Conservation (phyloP, 2,797 vertebrate genomes). For the Dendrocincla tyrannina region DNA sequence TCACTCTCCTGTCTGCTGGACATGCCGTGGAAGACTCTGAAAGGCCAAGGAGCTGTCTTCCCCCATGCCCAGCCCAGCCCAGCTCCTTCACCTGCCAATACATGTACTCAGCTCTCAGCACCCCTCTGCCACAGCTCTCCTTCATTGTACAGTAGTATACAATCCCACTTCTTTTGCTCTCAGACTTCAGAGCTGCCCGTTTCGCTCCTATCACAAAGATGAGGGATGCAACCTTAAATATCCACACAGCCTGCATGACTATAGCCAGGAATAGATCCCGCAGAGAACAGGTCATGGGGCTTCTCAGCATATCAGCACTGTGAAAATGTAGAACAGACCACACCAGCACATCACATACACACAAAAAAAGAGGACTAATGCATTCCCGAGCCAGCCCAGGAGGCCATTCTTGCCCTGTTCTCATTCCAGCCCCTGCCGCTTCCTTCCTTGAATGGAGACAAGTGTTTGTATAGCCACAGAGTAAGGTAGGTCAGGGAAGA, state of each 20-base stretch:
- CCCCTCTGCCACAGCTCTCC: neutral
- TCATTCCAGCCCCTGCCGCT: neutral
- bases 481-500: neutral
- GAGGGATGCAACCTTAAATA: neutral
- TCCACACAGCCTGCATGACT: neutral
- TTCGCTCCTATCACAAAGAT: neutral
- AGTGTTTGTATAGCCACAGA: neutral
- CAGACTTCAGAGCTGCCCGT: neutral
- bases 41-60: neutral
- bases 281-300: neutral
- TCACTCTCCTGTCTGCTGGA: neutral
- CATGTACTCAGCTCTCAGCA: neutral
- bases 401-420: neutral
- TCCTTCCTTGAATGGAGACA: neutral
- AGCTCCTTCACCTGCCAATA: neutral
- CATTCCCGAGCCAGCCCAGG: neutral
- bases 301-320: neutral
- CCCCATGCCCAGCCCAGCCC: neutral
- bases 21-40: neutral
- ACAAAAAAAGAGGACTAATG: neutral
- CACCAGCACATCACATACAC: neutral
- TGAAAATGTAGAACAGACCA: neutral
- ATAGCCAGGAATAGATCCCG: neutral
- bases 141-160: neutral
- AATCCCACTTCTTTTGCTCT: neutral